Percentiles rank a stretch among this genome's conserved stretches.
phyloP scores from a whole-genome alignment of 1,140 invertebrate genomes.

The Pseudomyrmex sp. region DNA sequence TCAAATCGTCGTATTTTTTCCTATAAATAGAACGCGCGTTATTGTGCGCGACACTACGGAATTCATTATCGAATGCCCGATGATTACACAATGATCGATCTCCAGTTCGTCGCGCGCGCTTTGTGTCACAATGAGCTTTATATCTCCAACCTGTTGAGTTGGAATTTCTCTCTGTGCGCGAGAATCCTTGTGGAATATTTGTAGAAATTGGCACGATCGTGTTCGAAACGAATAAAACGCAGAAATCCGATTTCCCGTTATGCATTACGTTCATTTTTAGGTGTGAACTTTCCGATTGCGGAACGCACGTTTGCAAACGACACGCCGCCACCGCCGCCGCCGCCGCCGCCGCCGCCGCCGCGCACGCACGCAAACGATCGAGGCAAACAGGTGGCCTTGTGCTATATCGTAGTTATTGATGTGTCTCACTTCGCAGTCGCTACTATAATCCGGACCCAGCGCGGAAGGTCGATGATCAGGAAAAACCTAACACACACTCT shows the following conservation, averaged over 20 bases:
- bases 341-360: not conserved
- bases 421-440: slow-evolving; percentile 40
- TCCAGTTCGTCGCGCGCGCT: not conserved
- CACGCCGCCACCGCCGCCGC: not conserved
- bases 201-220: not conserved
- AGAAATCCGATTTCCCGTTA: slow-evolving; percentile 3
- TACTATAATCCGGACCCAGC: slow-evolving; percentile 7
- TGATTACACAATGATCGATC: slow-evolving; percentile 11
- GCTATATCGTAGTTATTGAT: slow-evolving; percentile 66
- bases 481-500: slow-evolving; percentile 8
- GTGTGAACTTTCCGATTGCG: slow-evolving; percentile 11
- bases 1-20: not conserved
- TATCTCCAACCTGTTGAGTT: not conserved
- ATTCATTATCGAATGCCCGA: no score
- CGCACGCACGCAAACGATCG: not conserved
- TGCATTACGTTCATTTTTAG: not conserved
- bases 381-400: slow-evolving; percentile 66
- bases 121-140: not conserved
- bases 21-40: not conserved
- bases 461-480: slow-evolving; percentile 33
- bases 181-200: no score
- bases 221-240: slow-evolving; percentile 2
- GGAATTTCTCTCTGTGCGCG: not conserved
- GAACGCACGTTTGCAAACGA: slow-evolving; percentile 1
- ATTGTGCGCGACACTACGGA: not conserved